These are phyloP conservation scores for Empis livida DNA, from an alignment of 2,888 invertebrate genomes.

Conservation along the genomic window DNA sequence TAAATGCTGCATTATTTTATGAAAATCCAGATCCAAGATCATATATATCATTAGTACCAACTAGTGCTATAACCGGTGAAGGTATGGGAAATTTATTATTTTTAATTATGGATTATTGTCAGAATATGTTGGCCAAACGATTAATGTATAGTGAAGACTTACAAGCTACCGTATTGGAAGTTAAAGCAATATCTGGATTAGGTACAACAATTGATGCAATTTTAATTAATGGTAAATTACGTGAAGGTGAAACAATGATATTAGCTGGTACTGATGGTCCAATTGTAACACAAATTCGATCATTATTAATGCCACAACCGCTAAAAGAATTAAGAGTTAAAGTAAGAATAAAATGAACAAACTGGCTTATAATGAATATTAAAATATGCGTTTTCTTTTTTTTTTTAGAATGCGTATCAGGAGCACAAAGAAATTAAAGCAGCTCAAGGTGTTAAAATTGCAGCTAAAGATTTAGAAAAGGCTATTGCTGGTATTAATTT, in stretches of 20 bases:
- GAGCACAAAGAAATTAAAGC: slow-evolving; percentile 91
- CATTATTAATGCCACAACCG: slow-evolving; percentile 94
- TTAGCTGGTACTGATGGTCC: slow-evolving; percentile 97
- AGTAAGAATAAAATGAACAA: too few relatives aligned
- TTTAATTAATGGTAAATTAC: slow-evolving; percentile 88
- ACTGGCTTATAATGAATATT: too few relatives aligned
- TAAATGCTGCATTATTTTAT: slow-evolving; percentile 91
- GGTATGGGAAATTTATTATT: slow-evolving; percentile 97
- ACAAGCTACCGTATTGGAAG: slow-evolving; percentile 74
- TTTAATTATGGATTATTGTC: slow-evolving; percentile 84
- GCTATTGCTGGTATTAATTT: slow-evolving; percentile 93
- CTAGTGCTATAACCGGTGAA: slow-evolving; percentile 95
- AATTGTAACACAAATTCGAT: slow-evolving; percentile 92
- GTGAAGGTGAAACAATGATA: slow-evolving; percentile 88
- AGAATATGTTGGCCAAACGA: slow-evolving; percentile 75
- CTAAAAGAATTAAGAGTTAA: slow-evolving; percentile 95
- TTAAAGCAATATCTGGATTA: slow-evolving; percentile 91
- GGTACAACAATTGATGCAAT: slow-evolving; percentile 99
- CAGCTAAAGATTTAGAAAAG: slow-evolving; percentile 95
- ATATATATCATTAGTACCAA: slow-evolving; percentile 93
- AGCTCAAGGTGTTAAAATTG: slow-evolving; percentile 97
- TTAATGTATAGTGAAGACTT: slow-evolving; percentile 87
- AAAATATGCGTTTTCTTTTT: slow-evolving; percentile 6
- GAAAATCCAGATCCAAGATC: slow-evolving; percentile 89
- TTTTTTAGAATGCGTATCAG: slow-evolving; percentile 68